phyloP scores from a whole-genome alignment of 2,113 vertebrate genomes.

The Elaphurus davidianus region DNA sequence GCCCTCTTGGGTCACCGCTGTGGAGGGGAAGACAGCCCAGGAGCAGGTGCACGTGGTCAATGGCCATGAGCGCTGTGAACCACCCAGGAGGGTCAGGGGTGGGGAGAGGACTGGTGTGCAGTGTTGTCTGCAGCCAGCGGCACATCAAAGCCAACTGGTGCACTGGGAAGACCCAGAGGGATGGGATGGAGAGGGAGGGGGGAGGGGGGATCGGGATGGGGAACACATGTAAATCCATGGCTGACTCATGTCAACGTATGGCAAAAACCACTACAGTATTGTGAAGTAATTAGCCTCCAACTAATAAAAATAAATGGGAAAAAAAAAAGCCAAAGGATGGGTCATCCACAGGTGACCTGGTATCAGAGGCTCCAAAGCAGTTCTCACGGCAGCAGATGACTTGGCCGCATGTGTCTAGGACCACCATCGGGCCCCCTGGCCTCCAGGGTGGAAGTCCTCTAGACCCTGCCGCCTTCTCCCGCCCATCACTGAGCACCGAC shows the following conservation, averaged over 20 bases:
- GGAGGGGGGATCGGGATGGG: too few relatives aligned
- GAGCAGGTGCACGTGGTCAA: fast-evolving
- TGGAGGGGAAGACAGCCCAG: neutral
- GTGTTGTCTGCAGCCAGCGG: neutral
- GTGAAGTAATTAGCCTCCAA: too few relatives aligned
- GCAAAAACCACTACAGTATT: too few relatives aligned
- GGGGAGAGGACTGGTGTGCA: neutral
- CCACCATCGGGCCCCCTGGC: fast-evolving
- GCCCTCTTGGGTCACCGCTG: fast-evolving
- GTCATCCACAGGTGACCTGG: neutral
- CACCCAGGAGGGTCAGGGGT: neutral
- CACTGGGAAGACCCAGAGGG: too few relatives aligned
- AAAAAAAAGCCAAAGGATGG: neutral
- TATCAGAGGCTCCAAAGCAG: neutral
- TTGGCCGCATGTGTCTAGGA: neutral
- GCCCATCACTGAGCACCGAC: neutral
- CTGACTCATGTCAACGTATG: too few relatives aligned
- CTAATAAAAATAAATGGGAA: too few relatives aligned
- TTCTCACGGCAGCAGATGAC: neutral
- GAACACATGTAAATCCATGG: too few relatives aligned
- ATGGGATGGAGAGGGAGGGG: too few relatives aligned
- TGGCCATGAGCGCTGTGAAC: fast-evolving
- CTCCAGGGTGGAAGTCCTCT: neutral
- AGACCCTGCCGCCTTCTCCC: neutral
- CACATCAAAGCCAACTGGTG: too few relatives aligned